A percentile compares a stretch with the other conserved stretches of the same genome.
Evolutionary conservation across 2,888 invertebrate genomes (phyloP).

Genomic region (Ganaspis brasiliensis): DNA sequence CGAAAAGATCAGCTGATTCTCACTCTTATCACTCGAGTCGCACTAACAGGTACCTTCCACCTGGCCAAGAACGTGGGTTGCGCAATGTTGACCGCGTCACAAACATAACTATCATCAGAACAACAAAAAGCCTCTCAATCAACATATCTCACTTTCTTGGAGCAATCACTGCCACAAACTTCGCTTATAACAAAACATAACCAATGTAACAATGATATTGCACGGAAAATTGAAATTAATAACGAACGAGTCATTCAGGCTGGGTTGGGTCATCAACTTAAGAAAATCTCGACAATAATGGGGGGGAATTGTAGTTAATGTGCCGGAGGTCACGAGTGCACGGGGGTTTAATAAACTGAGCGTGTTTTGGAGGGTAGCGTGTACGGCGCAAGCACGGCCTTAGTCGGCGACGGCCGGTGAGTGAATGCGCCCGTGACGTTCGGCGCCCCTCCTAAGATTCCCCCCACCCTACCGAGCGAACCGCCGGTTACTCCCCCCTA

Average conservation of each 20-base stretch:
- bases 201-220: background rate
- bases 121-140: conserved; percentile 6
- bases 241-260: background rate
- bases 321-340: conserved; percentile 44
- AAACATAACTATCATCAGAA: conserved; percentile 15
- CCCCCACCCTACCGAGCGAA: conserved; percentile 56
- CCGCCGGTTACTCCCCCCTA: conserved; percentile 48
- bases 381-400: conserved; percentile 66
- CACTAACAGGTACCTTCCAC: conserved; percentile 25
- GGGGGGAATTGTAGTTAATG: background rate
- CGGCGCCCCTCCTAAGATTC: conserved; percentile 77
- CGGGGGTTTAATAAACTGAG: conserved; percentile 69
- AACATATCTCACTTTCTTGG: background rate
- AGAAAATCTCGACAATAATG: background rate
- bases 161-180: conserved; percentile 23
- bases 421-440: conserved; percentile 78
- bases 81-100: conserved; percentile 7
- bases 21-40: conserved; percentile 38
- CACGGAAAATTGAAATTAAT: background rate
- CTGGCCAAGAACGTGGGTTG: conserved; percentile 4
- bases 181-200: background rate
- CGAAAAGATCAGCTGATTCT: conserved; percentile 58
- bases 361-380: conserved; percentile 67
- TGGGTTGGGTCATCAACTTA: background rate
- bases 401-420: conserved; percentile 79